Evolutionary conservation across 2,888 invertebrate species (phyloP), one percentile per base, ranked within the genome.

Genomic region (Zonitis immaculata): DNA sequence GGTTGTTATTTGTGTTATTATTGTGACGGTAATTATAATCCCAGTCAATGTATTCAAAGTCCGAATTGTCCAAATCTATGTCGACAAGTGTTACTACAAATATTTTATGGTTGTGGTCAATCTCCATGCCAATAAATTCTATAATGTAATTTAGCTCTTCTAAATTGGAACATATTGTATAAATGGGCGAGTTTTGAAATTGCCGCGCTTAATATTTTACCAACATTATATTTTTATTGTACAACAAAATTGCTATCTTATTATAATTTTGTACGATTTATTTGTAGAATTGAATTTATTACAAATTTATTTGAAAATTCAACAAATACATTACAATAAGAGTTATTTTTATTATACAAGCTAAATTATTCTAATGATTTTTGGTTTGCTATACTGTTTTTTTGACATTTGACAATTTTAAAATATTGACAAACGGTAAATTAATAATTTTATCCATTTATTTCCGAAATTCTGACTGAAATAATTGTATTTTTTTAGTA

Each of bases 71-170:
- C 44, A 26, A 7, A 16, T 14, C 4, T n/a, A 27, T 44, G 44
- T 25, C 44, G 44, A 14, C 44, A 44, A 25, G 9, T 27, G 6
- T 27, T 44, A 44, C 44, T 22, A 44, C 25, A 14, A 44, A n/a
- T n/a, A n/a, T n/a, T n/a, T n/a, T n/a, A n/a, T n/a, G n/a, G n/a
- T n/a, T n/a, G n/a, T n/a, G n/a, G n/a, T n/a, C n/a, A n/a, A n/a
- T n/a, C n/a, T 0, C 9, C 6, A 18, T 25, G 28, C 7, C 7
- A 18, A 27, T 25, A 27, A n/a, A 6, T 6, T 26, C 6, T 27
- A n/a, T 12, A 12, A 20, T n/a, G 9, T n/a, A 42, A 20, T 22
- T 7, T 12, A n/a, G 1, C 6, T 14, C 44, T n/a, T n/a, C n/a
- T n/a, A n/a, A n/a, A n/a, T n/a, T n/a, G n/a, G n/a, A n/a, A n/a